Evolutionary conservation across 1,140 invertebrate genomes (phyloP), one percentile per base, ranked within the genome.

Genomic region (Drosophila gunungcola): DNA sequence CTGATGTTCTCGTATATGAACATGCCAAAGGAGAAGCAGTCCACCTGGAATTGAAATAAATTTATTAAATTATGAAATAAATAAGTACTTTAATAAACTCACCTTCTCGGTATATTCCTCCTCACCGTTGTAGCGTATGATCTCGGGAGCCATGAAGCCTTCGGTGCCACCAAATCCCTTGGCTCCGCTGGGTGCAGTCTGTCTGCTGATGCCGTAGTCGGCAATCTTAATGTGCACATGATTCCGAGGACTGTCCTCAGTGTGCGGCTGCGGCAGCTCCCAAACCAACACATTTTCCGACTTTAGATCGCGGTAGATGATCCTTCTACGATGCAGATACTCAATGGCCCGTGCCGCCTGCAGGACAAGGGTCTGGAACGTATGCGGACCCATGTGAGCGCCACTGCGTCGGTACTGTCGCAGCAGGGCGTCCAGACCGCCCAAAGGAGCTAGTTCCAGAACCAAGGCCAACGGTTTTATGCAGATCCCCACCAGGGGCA

Each of bases 1-100:
- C 97, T 98, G 12, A 99, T 93, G 45, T 99, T 94, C 93, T 99
- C 99, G 93, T 99, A 99, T 67, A 99, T 94, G 80, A 99, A 97
- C 98, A 99, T 99, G n/a, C 98, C 98, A 93, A 99, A 99, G 0
- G 98, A 99, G 92, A 99, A 99, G 77, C 98, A 98, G 91, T 99
- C 99, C 12, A 99, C 98, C 95, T 96, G 80, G 0, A 83, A 89
- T 7, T 3, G 41, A 57, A 29, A 45, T 57, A 21, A 12, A 10
- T 32, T 42, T 36, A 7, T 32, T 43, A 10, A 45, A 41, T 7
- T 46, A 27, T 1, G 16, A 4, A 10, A 16, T 7, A 32, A 32
- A n/a, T 13, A 4, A 27, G 2, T 4, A 36, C 10, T 4, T n/a
- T 39, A n/a, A 4, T n/a, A 41, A 13, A 53, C 10, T n/a, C 73